Percentiles rank a stretch among this genome's conserved stretches.
Evolutionary conservation across 2,888 invertebrate genomes (phyloP).

Genomic region (Parnassius mnemosyne): DNA sequence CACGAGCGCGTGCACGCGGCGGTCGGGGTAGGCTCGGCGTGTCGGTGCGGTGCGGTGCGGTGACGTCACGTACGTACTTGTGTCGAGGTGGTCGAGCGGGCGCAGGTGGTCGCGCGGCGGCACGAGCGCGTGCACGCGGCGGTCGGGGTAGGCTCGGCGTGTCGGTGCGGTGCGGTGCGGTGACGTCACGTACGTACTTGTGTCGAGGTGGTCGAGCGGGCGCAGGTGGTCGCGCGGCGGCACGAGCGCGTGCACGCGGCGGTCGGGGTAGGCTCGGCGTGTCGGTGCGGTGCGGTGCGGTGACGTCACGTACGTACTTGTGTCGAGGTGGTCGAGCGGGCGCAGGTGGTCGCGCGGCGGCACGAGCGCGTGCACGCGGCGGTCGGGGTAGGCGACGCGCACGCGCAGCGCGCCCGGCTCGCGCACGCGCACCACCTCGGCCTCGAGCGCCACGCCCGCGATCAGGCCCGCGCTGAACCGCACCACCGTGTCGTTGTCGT

Average conservation of each 20-base stretch:
- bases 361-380: constrained; percentile 90
- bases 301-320: constrained; percentile 39
- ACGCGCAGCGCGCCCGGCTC: constrained; percentile 88
- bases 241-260: too few species aligned
- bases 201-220: too few species aligned
- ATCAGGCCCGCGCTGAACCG: constrained; percentile 97
- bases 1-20: too few species aligned
- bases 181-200: too few species aligned
- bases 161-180: too few species aligned
- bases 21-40: too few species aligned
- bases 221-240: too few species aligned
- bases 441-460: constrained; percentile 92
- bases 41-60: too few species aligned
- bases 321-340: constrained; percentile 81
- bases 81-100: too few species aligned
- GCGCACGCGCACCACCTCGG: constrained; percentile 89
- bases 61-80: too few species aligned
- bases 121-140: neutral
- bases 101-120: too few species aligned
- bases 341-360: constrained; percentile 90
- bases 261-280: too few species aligned
- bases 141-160: neutral
- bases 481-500: constrained; percentile 87
- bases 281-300: neutral
- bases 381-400: constrained; percentile 95